phyloP scores from a whole-genome alignment of 2,888 invertebrate species.

The Cosmia pyralina region DNA sequence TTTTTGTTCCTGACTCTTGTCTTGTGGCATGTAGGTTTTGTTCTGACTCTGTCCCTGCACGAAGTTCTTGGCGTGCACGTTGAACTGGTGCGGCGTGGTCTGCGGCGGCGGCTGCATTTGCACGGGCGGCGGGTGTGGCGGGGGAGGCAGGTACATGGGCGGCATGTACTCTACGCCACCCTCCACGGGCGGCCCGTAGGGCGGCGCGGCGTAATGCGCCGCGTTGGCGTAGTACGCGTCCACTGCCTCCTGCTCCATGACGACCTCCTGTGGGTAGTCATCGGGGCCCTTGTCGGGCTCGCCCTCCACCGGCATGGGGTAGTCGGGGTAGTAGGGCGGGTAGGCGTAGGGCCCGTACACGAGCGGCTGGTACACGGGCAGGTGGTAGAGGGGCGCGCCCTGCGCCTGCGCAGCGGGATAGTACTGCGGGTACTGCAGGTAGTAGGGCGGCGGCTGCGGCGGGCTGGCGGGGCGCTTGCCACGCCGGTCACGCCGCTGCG shows the following conservation, averaged over 20 bases:
- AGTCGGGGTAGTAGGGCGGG: slow-evolving; percentile 87
- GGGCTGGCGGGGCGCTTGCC: slow-evolving; percentile 83
- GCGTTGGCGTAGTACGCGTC: slow-evolving; percentile 86
- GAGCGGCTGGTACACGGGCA: slow-evolving; percentile 88
- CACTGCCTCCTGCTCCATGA: slow-evolving; percentile 88
- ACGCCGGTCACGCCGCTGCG: slow-evolving; percentile 81
- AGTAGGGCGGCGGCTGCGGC: slow-evolving; percentile 81
- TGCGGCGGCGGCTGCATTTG: slow-evolving; percentile 77
- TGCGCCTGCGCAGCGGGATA: slow-evolving; percentile 89
- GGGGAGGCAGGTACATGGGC: slow-evolving; percentile 84
- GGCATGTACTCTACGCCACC: slow-evolving; percentile 85
- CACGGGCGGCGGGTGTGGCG: slow-evolving; percentile 79
- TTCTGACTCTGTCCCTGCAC: slow-evolving; percentile 83
- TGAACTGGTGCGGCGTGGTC: slow-evolving; percentile 84
- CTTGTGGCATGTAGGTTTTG: slow-evolving; percentile 72
- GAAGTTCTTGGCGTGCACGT: slow-evolving; percentile 89
- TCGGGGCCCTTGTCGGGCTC: slow-evolving; percentile 86
- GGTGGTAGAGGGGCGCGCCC: slow-evolving; percentile 88
- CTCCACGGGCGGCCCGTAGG: slow-evolving; percentile 84
- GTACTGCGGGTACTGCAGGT: slow-evolving; percentile 87
- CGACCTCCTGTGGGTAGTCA: slow-evolving; percentile 85
- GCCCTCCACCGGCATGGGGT: slow-evolving; percentile 85
- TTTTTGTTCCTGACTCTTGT: slow-evolving; percentile 78
- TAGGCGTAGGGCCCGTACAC: slow-evolving; percentile 87
- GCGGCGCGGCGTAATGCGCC: slow-evolving; percentile 81